Percentiles rank a stretch among this genome's conserved stretches.
phyloP scores from a whole-genome alignment of 2,888 invertebrate species.

The Harpalus rufipes region DNA sequence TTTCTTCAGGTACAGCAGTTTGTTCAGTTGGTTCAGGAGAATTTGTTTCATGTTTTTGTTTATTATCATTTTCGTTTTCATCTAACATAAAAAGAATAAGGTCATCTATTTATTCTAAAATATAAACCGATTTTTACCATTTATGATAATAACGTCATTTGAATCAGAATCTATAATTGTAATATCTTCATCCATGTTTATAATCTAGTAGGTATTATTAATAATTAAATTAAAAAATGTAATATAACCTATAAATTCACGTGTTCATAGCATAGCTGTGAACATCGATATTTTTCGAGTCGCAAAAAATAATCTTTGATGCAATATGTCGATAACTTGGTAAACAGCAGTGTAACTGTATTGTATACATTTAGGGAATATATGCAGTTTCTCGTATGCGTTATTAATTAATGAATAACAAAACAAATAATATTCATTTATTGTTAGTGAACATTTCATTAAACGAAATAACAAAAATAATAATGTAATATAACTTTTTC shows the following conservation, averaged over 20 bases:
- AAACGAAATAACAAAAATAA: too few relatives aligned
- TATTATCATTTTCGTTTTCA: constrained; percentile 22
- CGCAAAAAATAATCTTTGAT: too few relatives aligned
- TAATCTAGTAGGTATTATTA: neutral
- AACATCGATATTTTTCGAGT: too few relatives aligned
- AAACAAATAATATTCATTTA: too few relatives aligned
- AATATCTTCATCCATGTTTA: constrained; percentile 26
- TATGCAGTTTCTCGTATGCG: too few relatives aligned
- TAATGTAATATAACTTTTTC: too few relatives aligned
- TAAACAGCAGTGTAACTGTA: too few relatives aligned
- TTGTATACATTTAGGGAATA: too few relatives aligned
- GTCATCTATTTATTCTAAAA: neutral
- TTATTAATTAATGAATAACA: too few relatives aligned
- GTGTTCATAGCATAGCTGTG: constrained; percentile 4
- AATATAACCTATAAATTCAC: constrained; percentile 27
- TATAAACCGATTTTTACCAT: constrained; percentile 8
- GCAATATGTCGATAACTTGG: too few relatives aligned
- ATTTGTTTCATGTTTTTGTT: neutral
- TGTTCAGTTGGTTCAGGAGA: neutral
- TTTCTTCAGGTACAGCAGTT: neutral
- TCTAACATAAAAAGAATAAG: neutral
- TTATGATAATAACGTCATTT: constrained; percentile 13
- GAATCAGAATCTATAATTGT: constrained; percentile 54
- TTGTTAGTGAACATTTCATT: too few relatives aligned
- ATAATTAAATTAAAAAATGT: constrained; percentile 4